phyloP scores from a whole-genome alignment of 2,888 invertebrate species.

The Neria commutata region DNA sequence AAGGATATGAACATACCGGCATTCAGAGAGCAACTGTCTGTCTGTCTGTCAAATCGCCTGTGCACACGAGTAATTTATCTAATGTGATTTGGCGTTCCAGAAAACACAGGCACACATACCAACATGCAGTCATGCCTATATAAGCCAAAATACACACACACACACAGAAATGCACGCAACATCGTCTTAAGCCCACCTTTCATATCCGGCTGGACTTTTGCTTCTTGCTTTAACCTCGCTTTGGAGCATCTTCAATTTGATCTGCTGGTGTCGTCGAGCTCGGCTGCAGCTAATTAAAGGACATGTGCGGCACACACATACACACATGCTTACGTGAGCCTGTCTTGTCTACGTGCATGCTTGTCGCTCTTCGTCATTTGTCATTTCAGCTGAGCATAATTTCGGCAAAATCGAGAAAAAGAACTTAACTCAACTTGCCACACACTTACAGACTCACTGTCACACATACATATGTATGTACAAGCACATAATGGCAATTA shows the following conservation, averaged over 20 bases:
- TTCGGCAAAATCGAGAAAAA: constrained; percentile 6
- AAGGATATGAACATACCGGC: background rate
- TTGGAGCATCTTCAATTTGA: background rate
- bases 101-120: too few relatives aligned
- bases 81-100: background rate
- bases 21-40: background rate
- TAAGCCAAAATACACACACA: too few relatives aligned
- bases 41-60: background rate
- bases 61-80: background rate
- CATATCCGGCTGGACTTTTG: background rate
- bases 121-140: too few relatives aligned
- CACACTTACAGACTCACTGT: constrained; percentile 7
- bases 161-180: too few relatives aligned
- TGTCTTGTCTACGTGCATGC: constrained; percentile 9
- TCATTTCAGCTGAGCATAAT: background rate
- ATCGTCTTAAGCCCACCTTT: background rate
- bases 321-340: background rate
- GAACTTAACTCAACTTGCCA: constrained; percentile 24
- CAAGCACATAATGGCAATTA: constrained; percentile 51
- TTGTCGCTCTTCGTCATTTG: background rate
- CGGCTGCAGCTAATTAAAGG: constrained; percentile 3
- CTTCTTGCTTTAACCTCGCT: too few relatives aligned
- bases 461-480: constrained; percentile 34
- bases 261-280: constrained; percentile 2
- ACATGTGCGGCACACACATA: background rate